A percentile compares a stretch with the other conserved stretches of the same genome.
phyloP scores from a whole-genome alignment of 2,888 invertebrate genomes.

The Drosophila ezoana region DNA sequence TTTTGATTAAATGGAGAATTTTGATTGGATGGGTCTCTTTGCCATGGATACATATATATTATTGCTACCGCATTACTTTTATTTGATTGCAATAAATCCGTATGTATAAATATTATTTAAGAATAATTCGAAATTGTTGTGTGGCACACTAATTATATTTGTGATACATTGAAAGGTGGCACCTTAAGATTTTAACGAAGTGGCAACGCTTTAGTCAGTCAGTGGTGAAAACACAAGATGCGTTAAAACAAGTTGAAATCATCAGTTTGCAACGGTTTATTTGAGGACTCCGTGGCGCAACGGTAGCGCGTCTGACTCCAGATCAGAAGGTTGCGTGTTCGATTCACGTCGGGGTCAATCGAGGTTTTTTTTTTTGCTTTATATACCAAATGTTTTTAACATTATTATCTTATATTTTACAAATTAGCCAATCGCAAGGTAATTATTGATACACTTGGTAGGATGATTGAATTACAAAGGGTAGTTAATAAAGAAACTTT shows the following conservation, averaged over 20 bases:
- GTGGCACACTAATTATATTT: background rate
- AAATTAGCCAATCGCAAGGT: too few relatives aligned
- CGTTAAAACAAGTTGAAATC: slow-evolving; percentile 31
- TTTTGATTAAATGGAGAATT: too few relatives aligned
- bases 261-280: background rate
- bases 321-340: slow-evolving; percentile 81
- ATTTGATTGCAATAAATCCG: too few relatives aligned
- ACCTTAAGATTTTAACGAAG: background rate
- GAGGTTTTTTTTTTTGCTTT: background rate
- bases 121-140: background rate
- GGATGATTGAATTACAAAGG: too few relatives aligned
- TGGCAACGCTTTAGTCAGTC: slow-evolving; percentile 16
- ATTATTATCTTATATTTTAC: background rate
- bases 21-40: too few relatives aligned
- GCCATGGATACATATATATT: background rate
- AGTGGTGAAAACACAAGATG: background rate
- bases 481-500: too few relatives aligned
- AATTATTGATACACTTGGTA: too few relatives aligned
- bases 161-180: background rate
- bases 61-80: background rate
- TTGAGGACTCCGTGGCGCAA: slow-evolving; percentile 76
- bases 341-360: slow-evolving; percentile 78
- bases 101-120: background rate
- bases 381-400: background rate
- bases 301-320: slow-evolving; percentile 79